phyloP scores from a whole-genome alignment of 2,797 vertebrate species.

The Enteromius thamalakanensis region DNA sequence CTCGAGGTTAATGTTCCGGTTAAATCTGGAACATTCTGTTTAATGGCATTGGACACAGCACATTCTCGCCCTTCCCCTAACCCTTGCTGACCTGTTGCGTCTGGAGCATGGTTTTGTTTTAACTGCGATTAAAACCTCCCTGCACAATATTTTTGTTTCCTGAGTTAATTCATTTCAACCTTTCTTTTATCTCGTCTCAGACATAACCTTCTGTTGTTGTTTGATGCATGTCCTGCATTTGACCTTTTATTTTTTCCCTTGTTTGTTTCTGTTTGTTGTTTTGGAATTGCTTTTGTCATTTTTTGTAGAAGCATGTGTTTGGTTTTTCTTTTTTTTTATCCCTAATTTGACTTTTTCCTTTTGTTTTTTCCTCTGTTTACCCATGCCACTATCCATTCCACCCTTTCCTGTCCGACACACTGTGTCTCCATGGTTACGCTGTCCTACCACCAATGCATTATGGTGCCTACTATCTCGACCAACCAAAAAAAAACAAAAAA shows the following conservation, averaged over 20 bases:
- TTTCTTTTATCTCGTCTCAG: conserved; percentile 42
- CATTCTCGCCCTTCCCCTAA: conserved; percentile 28
- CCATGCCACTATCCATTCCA: conserved; percentile 73
- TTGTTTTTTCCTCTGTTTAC: conserved; percentile 86
- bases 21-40: not conserved
- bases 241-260: conserved; percentile 40
- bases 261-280: conserved; percentile 72
- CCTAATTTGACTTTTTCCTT: conserved; percentile 82
- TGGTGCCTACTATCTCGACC: conserved; percentile 80
- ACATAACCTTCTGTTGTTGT: conserved; percentile 61
- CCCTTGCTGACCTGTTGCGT: conserved; percentile 55
- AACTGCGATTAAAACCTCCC: conserved; percentile 43
- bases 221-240: conserved; percentile 80
- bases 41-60: conserved; percentile 21
- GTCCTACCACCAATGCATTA: conserved; percentile 86
- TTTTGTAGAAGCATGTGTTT: conserved; percentile 84
- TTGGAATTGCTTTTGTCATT: conserved; percentile 78
- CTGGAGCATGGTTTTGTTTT: conserved; percentile 50
- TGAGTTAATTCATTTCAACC: conserved; percentile 47
- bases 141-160: conserved; percentile 34
- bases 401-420: conserved; percentile 61
- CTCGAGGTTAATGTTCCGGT: conserved; percentile 11
- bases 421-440: conserved; percentile 81
- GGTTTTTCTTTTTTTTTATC: conserved; percentile 69
- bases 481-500: conserved; percentile 71